Evolutionary conservation across 2,888 invertebrate genomes (phyloP), one percentile per base, ranked within the genome.

Genomic region (Corbicula japonica): DNA sequence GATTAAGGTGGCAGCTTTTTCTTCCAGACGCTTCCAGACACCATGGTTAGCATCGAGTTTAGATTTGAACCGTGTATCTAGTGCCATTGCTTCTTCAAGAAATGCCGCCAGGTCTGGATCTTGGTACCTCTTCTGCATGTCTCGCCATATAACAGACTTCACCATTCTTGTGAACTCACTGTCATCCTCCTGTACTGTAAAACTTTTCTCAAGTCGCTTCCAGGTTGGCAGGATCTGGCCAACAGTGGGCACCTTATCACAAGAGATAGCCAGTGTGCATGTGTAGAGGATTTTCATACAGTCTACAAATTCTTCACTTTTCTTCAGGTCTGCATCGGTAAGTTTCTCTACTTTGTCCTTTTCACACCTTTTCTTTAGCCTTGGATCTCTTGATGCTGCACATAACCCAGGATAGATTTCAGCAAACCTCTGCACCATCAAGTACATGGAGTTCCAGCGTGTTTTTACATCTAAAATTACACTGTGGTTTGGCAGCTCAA

Each of bases 341-440:
- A 50, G 8, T 50, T n/a, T 50, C 50, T 50, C 50, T n/a, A 10
- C 50, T 21, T 50, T 50, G 6, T 50, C 50, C 50, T 50, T 50
- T 50, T 50, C 50, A 50, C 12, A 15, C 10, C 50, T 8, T n/a
- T 50, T 50, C 50, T 18, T 50, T 21, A 50, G 21, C 21, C 21
- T 50, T 18, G 12, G 12, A 50, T 50, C 50, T 6, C 50, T 8
- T 15, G 12, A 18, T 15, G 50, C 10, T n/a, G 50, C 21, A 21
- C 10, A 8, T 6, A 50, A n/a, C 8, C 50, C 50, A 18, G 50
- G 50, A 50, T 50, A 50, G 10, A 15, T 50, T 50, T 50, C 50
- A 8, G 50, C 50, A 50, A 50, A 50, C 21, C 21, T 18, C 21
- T 50, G n/a, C 21, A 50, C 50, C 50, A 50, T 50, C 21, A 50